phyloP scores from a whole-genome alignment of 1,140 invertebrate species.

The Stegodyphus mimosarum region DNA sequence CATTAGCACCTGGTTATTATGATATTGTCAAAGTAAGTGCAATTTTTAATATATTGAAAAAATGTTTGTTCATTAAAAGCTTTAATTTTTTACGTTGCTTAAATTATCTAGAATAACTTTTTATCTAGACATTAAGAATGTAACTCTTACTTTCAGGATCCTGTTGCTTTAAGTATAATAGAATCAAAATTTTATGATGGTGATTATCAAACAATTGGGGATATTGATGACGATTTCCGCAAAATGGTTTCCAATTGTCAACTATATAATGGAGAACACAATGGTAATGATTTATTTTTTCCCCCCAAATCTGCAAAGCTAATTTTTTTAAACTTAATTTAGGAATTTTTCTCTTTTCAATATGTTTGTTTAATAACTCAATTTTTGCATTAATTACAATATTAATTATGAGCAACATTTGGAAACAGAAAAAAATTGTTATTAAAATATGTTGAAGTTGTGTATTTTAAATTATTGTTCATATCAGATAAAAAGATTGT shows the following conservation, averaged over 20 bases:
- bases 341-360: not conserved
- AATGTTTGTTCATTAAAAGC: not conserved
- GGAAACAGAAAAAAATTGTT: not conserved
- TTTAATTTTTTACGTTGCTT: not conserved
- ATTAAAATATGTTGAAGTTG: too few relatives aligned
- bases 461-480: too few relatives aligned
- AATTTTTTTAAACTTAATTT: not conserved
- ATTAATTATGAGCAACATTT: too few relatives aligned
- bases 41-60: not conserved
- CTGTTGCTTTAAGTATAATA: constrained; percentile 32
- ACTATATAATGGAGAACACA: constrained; percentile 90
- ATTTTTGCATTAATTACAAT: too few relatives aligned
- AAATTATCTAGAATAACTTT: not conserved
- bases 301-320: not conserved
- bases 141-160: constrained; percentile 31
- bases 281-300: constrained; percentile 74
- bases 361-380: not conserved
- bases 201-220: constrained; percentile 80
- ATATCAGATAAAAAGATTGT: too few relatives aligned
- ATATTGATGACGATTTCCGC: constrained; percentile 88
- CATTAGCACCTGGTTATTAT: constrained; percentile 89
- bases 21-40: constrained; percentile 67
- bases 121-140: not conserved
- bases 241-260: constrained; percentile 91
- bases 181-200: constrained; percentile 67